Evolutionary conservation across 2,797 vertebrate genomes (phyloP).

Genomic region (Betta splendens): DNA sequence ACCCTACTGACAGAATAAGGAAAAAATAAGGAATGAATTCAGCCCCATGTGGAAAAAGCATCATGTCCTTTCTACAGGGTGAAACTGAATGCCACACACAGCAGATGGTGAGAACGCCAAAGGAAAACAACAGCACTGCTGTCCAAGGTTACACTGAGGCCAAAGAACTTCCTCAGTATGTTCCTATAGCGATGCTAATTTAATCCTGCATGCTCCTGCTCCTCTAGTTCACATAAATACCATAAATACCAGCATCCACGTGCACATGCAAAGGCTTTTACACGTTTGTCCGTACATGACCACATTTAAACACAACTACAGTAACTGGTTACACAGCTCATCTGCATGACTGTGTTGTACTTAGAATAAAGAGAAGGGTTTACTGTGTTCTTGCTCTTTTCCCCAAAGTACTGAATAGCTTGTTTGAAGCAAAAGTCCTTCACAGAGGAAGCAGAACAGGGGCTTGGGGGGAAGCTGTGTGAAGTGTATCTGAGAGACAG

Average conservation of each 20-base stretch:
- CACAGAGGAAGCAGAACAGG: slow-evolving; percentile 35
- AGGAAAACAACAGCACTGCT: slow-evolving; percentile 51
- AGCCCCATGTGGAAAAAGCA: slow-evolving; percentile 21
- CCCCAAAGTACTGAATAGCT: slow-evolving; percentile 44
- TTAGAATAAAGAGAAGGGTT: slow-evolving; percentile 33
- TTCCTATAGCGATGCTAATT: slow-evolving; percentile 17
- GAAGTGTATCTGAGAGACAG: slow-evolving; percentile 60
- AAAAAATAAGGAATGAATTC: slow-evolving; percentile 7
- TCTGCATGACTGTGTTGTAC: slow-evolving; percentile 36
- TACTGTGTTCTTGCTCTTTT: slow-evolving; percentile 15
- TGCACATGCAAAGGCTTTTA: not conserved
- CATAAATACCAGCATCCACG: not conserved
- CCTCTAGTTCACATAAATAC: not conserved
- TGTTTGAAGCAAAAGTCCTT: slow-evolving; percentile 57
- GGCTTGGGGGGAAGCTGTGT: slow-evolving; percentile 43
- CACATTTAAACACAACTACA: not conserved
- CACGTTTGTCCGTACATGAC: too few relatives aligned
- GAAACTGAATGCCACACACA: slow-evolving; percentile 47
- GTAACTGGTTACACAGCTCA: not conserved
- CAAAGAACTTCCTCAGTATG: slow-evolving; percentile 24
- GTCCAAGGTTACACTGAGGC: slow-evolving; percentile 62
- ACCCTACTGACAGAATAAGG: too few relatives aligned
- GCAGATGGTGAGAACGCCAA: slow-evolving; percentile 66
- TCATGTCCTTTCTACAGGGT: slow-evolving; percentile 37
- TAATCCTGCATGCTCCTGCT: not conserved